Percentiles rank a stretch among this genome's conserved stretches.
Evolutionary conservation across 2,797 vertebrate species (phyloP).

Genomic region (Molossus alvarezi): DNA sequence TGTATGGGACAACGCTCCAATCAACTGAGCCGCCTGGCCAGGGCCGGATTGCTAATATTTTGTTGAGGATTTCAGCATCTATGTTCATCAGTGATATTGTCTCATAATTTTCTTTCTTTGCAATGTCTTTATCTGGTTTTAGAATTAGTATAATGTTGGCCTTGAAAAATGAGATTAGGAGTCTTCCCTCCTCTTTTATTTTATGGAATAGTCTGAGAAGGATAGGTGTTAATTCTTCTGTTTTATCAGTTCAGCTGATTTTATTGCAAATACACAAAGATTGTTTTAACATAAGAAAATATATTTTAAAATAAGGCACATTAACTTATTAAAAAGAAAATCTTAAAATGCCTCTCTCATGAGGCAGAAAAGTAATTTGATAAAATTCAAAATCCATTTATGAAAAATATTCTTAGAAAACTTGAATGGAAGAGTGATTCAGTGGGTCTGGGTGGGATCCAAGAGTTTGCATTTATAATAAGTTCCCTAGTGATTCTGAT

Average conservation of each 20-base stretch:
- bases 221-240: too few relatives aligned
- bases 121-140: too few relatives aligned
- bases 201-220: too few relatives aligned
- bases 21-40: too few relatives aligned
- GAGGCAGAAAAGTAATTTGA: background rate
- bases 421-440: background rate
- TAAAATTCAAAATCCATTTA: conserved; percentile 12
- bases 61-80: too few relatives aligned
- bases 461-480: background rate
- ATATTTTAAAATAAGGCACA: background rate
- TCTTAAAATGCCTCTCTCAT: background rate
- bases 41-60: too few relatives aligned
- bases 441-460: background rate
- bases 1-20: too few relatives aligned
- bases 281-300: conserved; percentile 1
- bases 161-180: too few relatives aligned
- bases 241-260: background rate
- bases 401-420: conserved; percentile 26
- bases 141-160: too few relatives aligned
- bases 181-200: too few relatives aligned
- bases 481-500: background rate
- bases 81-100: too few relatives aligned
- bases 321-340: background rate
- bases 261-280: background rate
- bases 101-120: too few relatives aligned